Conservation (phyloP, 2,113 vertebrate genomes). For the Pardalotus punctatus region DNA sequence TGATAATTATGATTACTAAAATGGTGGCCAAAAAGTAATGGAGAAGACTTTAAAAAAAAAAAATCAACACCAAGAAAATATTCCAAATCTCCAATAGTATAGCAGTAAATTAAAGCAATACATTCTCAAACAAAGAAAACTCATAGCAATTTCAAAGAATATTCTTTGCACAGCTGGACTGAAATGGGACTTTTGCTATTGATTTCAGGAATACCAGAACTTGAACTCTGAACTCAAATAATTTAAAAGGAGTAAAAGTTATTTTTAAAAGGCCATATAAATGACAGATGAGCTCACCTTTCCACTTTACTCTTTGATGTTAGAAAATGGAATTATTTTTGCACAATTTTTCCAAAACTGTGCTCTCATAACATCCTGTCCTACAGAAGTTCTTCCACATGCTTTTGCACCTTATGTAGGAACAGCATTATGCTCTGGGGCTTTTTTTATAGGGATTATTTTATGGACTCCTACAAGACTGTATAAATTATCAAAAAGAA, state of each 20-base stretch:
- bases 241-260: conserved; percentile 46
- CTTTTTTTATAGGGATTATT: not conserved
- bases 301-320: not conserved
- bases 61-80: not conserved
- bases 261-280: conserved; percentile 23
- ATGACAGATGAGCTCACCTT: conserved; percentile 21
- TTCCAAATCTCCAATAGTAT: not conserved
- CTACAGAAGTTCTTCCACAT: not conserved
- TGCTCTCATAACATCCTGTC: not conserved
- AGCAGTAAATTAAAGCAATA: conserved; percentile 30
- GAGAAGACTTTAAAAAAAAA: not conserved
- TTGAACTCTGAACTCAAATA: conserved; percentile 40
- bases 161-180: not conserved
- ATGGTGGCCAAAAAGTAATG: not conserved
- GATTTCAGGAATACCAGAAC: conserved; percentile 22
- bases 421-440: not conserved
- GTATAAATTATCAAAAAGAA: conserved; percentile 6
- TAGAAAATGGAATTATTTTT: not conserved
- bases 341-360: not conserved
- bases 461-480: not conserved
- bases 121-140: not conserved
- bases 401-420: not conserved
- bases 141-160: not conserved
- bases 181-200: not conserved
- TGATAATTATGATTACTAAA: not conserved